Conservation (phyloP, 2,113 vertebrate species). For the Hemicordylus capensis region DNA sequence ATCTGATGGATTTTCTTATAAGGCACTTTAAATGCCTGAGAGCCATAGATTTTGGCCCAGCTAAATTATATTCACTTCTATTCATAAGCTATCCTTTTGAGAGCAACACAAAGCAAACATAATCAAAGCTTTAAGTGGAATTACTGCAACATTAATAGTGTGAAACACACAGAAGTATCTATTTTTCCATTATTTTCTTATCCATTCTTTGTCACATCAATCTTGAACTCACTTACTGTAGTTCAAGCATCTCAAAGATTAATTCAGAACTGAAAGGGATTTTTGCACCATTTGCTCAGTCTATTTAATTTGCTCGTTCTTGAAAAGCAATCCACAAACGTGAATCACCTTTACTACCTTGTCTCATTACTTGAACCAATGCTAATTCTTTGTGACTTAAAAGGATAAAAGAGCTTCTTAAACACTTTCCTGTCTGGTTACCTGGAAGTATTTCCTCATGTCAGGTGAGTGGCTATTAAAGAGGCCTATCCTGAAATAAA, state of each 20-base stretch:
- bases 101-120: slow-evolving; percentile 42
- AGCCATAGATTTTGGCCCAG: slow-evolving; percentile 42
- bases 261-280: neutral
- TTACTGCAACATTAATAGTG: slow-evolving; percentile 38
- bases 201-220: neutral
- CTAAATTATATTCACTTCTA: slow-evolving; percentile 38
- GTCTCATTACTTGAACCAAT: neutral
- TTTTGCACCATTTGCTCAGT: neutral
- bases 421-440: neutral
- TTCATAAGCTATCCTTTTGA: slow-evolving; percentile 58
- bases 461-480: too few species aligned
- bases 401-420: neutral
- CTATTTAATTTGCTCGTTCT: neutral
- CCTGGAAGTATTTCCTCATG: neutral
- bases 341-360: too few species aligned
- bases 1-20: slow-evolving; percentile 64
- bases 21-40: slow-evolving; percentile 57
- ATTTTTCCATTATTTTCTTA: neutral
- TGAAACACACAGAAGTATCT: neutral
- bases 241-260: neutral
- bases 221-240: neutral
- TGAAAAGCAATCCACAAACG: too few species aligned
- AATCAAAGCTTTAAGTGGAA: slow-evolving; percentile 51
- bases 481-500: too few species aligned
- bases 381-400: neutral